Evolutionary conservation across 2,888 invertebrate genomes (phyloP), one percentile per base, ranked within the genome.

Genomic region (Heliconius charithonia): DNA sequence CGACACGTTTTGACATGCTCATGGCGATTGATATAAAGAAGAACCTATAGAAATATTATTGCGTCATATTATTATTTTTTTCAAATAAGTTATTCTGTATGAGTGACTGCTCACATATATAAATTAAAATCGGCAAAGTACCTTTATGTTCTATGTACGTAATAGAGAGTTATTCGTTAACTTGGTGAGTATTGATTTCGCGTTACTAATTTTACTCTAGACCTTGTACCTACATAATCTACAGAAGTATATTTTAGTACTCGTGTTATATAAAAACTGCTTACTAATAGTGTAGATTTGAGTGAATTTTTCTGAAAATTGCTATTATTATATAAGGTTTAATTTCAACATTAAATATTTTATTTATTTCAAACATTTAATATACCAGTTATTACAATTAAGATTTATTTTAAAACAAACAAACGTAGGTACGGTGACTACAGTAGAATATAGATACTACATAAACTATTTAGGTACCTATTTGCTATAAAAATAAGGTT

Each of bases 111-210:
- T 29, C 22, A 45, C 22, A 3, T 71, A 29, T 19, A 2, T 66
- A 59, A 59, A 59, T 59, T 59, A 59, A 59, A 59, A n/a, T n/a
- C n/a, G n/a, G n/a, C n/a, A n/a, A 59, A 59, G 4, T 10, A 59
- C 59, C 1, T 59, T 22, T 32, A 16, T 12, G 9, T 59, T 32
- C 3, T 37, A 25, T n/a, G 32, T 59, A 59, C 13, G 32, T 37
- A 32, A 32, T 72, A 72, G 69, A 67, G 25, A 25, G 59, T 72
- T 72, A 25, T 72, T 72, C n/a, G 32, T 78, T 63, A 70, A 56
- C 63, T 45, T 75, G 70, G n/a, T 25, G 70, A 65, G 62, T 79
- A 81, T 81, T 79, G 80, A 80, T 80, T 80, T 80, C 79, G 77
- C 79, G 79, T 77, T 67, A 71, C 76, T 76, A 77, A 81, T 79